Evolutionary conservation across 2,888 invertebrate genomes (phyloP).

Genomic region (Pristionchus arcanus): DNA sequence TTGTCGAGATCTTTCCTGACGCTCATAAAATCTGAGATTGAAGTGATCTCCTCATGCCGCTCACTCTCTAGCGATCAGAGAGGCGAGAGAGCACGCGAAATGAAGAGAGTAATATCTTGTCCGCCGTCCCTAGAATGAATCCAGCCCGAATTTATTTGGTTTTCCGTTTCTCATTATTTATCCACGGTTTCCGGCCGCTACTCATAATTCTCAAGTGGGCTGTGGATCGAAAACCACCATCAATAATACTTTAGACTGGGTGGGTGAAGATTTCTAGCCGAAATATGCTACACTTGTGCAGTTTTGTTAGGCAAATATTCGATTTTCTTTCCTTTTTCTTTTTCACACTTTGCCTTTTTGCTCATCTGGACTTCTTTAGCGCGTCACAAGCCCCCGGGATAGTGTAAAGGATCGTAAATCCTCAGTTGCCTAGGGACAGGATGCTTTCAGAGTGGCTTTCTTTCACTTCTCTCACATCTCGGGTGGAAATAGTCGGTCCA

Average conservation of each 20-base stretch:
- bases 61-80: neutral
- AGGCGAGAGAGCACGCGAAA: neutral
- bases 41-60: neutral
- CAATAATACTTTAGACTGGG: too few species aligned
- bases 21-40: neutral
- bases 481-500: too few species aligned
- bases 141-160: neutral
- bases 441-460: neutral
- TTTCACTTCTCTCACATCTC: too few species aligned
- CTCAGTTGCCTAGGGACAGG: neutral
- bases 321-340: neutral
- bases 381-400: neutral
- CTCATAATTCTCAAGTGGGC: neutral
- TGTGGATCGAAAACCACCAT: neutral
- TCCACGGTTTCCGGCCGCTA: neutral
- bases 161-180: neutral
- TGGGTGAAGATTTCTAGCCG: too few species aligned
- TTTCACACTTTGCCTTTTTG: neutral
- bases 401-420: neutral
- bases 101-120: neutral
- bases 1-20: neutral
- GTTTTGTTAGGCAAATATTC: neutral
- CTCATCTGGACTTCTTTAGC: neutral
- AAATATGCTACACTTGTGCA: too few species aligned
- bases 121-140: neutral